Conservation (phyloP, 2,797 vertebrate species). For the Acropternis orthonyx region DNA sequence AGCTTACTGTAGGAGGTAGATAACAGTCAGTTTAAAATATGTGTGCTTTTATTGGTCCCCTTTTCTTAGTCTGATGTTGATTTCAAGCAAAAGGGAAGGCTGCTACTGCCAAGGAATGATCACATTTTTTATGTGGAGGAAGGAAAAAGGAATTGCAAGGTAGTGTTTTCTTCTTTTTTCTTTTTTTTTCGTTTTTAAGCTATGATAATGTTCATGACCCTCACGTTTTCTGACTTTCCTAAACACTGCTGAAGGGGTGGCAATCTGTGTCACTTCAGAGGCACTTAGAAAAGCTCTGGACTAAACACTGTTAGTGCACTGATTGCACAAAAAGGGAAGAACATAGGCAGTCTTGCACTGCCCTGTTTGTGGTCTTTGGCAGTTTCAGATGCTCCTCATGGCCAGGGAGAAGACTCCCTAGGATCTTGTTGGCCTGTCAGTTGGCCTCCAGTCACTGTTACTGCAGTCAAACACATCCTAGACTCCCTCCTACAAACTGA, state of each 20-base stretch:
- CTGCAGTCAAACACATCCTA: background rate
- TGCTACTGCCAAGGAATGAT: background rate
- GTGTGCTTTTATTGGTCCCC: background rate
- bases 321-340: background rate
- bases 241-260: background rate
- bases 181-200: background rate
- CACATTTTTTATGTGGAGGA: background rate
- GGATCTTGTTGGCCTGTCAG: background rate
- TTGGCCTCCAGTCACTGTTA: background rate
- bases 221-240: background rate
- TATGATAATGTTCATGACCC: background rate
- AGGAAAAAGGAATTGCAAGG: background rate
- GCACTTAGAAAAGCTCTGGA: background rate
- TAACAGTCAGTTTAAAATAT: background rate
- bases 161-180: background rate
- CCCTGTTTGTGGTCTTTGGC: background rate
- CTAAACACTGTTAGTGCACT: background rate
- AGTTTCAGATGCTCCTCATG: background rate
- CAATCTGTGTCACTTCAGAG: background rate
- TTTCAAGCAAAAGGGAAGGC: slow-evolving; percentile 6
- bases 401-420: background rate
- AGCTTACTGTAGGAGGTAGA: background rate
- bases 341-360: background rate
- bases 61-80: background rate
- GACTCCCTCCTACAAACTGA: background rate